Evolutionary conservation across 1,140 invertebrate genomes (phyloP), one percentile per base, ranked within the genome.

Genomic region (Drosophila cardini): DNA sequence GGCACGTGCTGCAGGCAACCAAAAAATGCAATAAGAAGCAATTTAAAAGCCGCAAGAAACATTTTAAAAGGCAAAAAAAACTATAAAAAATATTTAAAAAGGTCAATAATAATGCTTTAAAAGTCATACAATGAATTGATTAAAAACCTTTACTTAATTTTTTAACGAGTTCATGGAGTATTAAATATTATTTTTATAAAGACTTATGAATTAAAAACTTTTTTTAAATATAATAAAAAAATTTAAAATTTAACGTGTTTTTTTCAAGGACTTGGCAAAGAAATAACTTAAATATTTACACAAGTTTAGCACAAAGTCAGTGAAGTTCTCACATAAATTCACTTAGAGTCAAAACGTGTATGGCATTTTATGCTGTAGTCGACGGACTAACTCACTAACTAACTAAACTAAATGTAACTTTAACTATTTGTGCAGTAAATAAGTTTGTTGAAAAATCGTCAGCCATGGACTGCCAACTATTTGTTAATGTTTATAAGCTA

Each of bases 391-490:
- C 32, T 45, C 21, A 53, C 36, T 43, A 26, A 61, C 32, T 56
- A 61, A 69, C 65, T 70, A 62, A 69, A 69, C 55, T 70, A 62
- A 42, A 57, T 64, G 62, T 56, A 76, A 78, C 55, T 76, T 53
- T 61, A 86, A 86, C 83, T 86, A 86, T 86, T 87, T 86, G 72
- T 40, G 32, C 64, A 79, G 79, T 89, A 83, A 83, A 86, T 83
- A 86, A 86, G 84, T 83, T 86, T 71, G 84, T 60, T 79, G 58
- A 77, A 89, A 87, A 73, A 86, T 87, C 74, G 70, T 74, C 69
- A 61, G 48, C 57, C 73, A 56, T 45, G 82, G 73, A 68, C 57
- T 58, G 61, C 38, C 69, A 82, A 82, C 79, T 87, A 86, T 86
- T 86, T 87, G 83, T 73, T 76, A 79, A 73, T 67, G 62, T 81